phyloP scores from a whole-genome alignment of 2,888 invertebrate genomes.

The Acrocyrtus sp. region DNA sequence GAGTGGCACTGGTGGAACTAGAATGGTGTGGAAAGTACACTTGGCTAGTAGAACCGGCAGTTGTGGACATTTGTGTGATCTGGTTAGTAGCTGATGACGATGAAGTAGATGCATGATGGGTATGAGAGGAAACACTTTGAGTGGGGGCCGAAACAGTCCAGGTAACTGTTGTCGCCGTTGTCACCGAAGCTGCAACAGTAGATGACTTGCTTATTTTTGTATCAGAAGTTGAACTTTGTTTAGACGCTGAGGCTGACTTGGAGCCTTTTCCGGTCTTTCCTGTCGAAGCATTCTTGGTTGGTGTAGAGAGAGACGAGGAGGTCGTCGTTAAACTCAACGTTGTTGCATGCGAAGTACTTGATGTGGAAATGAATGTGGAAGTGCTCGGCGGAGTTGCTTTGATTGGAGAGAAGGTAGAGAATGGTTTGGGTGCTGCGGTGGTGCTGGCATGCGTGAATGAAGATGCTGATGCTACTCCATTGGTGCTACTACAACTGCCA shows the following conservation, averaged over 20 bases:
- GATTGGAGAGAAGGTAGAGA: background rate
- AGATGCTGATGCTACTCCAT: too few relatives aligned
- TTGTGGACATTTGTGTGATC: background rate
- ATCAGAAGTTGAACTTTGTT: too few relatives aligned
- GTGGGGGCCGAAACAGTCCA: background rate
- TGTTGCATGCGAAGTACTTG: too few relatives aligned
- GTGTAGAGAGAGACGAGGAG: too few relatives aligned
- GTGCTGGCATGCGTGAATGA: too few relatives aligned
- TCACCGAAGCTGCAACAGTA: background rate
- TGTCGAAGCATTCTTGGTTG: too few relatives aligned
- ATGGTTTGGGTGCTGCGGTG: too few relatives aligned
- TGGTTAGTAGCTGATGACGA: background rate
- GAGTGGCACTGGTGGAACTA: slow-evolving; percentile 1
- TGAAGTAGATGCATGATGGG: background rate
- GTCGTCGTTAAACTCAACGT: too few relatives aligned
- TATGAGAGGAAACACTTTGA: background rate
- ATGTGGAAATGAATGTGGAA: background rate
- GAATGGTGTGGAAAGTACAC: background rate
- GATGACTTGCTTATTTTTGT: background rate
- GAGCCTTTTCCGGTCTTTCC: too few relatives aligned
- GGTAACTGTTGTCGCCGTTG: slow-evolving; percentile 6
- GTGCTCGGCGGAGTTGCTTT: background rate
- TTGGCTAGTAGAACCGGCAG: background rate
- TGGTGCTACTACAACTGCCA: too few relatives aligned
- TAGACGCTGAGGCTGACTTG: too few relatives aligned